phyloP scores from a whole-genome alignment of 2,797 vertebrate species.

The Geotrypetes seraphini region DNA sequence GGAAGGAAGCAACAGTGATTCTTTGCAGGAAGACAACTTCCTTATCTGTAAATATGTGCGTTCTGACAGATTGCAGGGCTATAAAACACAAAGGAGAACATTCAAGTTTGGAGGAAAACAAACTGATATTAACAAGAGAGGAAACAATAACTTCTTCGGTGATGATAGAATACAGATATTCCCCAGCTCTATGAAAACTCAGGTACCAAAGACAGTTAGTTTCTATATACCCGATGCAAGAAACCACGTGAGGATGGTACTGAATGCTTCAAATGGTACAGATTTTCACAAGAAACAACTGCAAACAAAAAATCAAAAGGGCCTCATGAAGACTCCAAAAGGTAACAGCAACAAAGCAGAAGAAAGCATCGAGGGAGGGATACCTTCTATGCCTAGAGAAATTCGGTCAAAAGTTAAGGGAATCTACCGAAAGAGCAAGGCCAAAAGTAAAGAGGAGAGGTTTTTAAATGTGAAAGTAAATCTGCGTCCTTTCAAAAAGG shows the following conservation, averaged over 20 bases:
- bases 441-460: constrained; percentile 29
- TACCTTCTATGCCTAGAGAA: not conserved
- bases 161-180: constrained; percentile 13
- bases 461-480: constrained; percentile 63
- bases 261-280: constrained; percentile 7
- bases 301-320: constrained; percentile 6
- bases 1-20: constrained; percentile 14
- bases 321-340: constrained; percentile 8
- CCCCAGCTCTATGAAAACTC: constrained; percentile 20
- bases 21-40: constrained; percentile 13
- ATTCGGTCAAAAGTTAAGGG: not conserved
- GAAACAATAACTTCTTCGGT: constrained; percentile 20
- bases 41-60: constrained; percentile 40
- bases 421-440: constrained; percentile 19
- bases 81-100: constrained; percentile 20
- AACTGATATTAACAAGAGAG: constrained; percentile 22
- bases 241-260: constrained; percentile 8
- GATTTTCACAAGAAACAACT: constrained; percentile 4
- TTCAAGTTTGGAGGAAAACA: constrained; percentile 23
- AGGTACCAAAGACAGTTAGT: constrained; percentile 46
- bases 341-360: not conserved
- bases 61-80: constrained; percentile 26
- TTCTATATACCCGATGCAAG: constrained; percentile 44
- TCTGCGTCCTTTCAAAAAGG: constrained; percentile 58
- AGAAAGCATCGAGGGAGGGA: constrained; percentile 1